Conservation (phyloP, 2,797 vertebrate species). For the Melanotaenia boesemani region DNA sequence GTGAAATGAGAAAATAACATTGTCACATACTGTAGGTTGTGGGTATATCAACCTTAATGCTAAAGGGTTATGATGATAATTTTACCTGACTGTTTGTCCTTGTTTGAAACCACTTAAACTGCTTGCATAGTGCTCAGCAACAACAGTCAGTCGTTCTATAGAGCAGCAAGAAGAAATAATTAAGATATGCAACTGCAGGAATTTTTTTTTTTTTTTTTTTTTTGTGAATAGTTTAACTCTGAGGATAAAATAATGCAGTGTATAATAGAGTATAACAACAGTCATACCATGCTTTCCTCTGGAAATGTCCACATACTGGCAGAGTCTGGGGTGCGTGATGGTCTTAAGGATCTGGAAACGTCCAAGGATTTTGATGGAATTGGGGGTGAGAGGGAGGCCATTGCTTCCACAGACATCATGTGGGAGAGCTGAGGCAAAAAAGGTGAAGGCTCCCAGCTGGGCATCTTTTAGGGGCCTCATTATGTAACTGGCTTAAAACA, state of each 20-base stretch:
- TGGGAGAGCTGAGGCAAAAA: conserved; percentile 97
- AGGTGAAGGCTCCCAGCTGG: conserved; percentile 95
- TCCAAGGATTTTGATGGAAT: conserved; percentile 98
- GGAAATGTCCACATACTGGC: conserved; percentile 96
- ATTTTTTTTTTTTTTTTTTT: not conserved
- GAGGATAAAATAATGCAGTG: not conserved
- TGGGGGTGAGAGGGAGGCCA: conserved; percentile 96
- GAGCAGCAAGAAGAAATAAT: conserved; percentile 31
- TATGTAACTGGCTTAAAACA: conserved; percentile 16
- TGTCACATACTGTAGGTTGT: not conserved
- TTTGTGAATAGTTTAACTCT: not conserved
- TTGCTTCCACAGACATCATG: conserved; percentile 99
- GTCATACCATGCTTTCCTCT: conserved; percentile 96
- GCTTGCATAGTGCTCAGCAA: conserved; percentile 93
- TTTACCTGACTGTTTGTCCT: conserved; percentile 88
- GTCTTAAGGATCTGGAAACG: conserved; percentile 98
- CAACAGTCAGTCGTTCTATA: conserved; percentile 94
- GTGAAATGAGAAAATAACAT: not conserved
- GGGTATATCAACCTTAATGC: not conserved
- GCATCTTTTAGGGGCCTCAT: conserved; percentile 94
- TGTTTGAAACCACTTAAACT: conserved; percentile 90
- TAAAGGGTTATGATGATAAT: not conserved
- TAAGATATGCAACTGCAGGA: not conserved
- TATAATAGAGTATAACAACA: not conserved
- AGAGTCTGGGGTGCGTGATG: conserved; percentile 93